Conservation (phyloP, 2,113 vertebrate species). For the Pelecanoides urinatrix region DNA sequence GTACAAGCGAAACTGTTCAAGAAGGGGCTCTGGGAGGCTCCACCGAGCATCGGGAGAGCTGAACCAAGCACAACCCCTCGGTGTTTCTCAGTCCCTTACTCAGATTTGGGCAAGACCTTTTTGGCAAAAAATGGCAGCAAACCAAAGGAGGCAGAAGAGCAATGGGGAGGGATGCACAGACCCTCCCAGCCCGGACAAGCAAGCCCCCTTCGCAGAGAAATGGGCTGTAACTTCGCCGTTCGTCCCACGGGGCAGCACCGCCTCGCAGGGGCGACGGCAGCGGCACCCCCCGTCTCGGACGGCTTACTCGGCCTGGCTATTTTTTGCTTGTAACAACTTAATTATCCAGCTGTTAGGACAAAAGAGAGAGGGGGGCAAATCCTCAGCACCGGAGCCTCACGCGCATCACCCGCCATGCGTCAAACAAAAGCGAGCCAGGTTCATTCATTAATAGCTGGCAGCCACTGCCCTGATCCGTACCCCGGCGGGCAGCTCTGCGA, state of each 20-base stretch:
- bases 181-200: background rate
- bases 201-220: background rate
- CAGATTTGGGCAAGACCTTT: background rate
- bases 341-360: background rate
- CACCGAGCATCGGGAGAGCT: accelerated
- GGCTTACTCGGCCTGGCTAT: background rate
- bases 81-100: background rate
- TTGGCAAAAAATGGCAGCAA: background rate
- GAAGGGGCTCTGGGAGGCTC: background rate
- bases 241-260: background rate
- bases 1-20: background rate
- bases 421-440: background rate
- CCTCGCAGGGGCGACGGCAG: accelerated
- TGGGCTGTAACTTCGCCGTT: too few species aligned
- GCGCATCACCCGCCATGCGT: background rate
- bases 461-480: background rate
- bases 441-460: background rate
- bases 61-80: background rate
- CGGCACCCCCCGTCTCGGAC: accelerated
- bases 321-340: background rate
- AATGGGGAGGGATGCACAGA: background rate
- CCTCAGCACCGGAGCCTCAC: background rate
- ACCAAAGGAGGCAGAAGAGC: background rate
- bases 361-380: background rate
- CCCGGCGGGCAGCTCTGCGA: background rate